Percentiles rank a stretch among this genome's conserved stretches.
Evolutionary conservation across 1,140 invertebrate species (phyloP).

Genomic region (Ostrea edulis): DNA sequence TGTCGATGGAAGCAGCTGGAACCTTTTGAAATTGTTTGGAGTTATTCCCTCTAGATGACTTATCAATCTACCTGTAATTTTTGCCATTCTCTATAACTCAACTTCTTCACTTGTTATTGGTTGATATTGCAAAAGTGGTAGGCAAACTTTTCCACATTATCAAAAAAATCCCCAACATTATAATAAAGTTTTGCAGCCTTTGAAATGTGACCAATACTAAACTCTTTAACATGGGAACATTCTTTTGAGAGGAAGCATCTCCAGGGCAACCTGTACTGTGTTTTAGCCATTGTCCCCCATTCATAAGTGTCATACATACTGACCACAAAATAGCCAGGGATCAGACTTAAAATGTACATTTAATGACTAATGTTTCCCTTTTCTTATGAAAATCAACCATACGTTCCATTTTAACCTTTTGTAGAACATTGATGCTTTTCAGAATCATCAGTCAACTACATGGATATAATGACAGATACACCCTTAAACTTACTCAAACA

Average conservation of each 20-base stretch:
- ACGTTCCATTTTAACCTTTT: constrained; percentile 7
- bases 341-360: constrained; percentile 21
- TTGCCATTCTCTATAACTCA: neutral
- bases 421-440: neutral
- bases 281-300: neutral
- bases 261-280: neutral
- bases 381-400: neutral
- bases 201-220: no score
- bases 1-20: neutral
- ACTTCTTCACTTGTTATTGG: neutral
- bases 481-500: no score
- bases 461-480: constrained; percentile 6
- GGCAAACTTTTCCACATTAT: neutral
- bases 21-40: neutral
- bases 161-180: no score
- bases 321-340: neutral
- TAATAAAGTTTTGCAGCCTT: no score
- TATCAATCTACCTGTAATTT: neutral
- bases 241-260: neutral
- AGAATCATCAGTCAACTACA: neutral
- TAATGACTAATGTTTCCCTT: neutral
- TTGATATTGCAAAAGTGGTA: neutral
- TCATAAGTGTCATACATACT: constrained; percentile 4
- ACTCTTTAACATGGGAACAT: no score
- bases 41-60: neutral